Evolutionary conservation across 2,888 invertebrate genomes (phyloP).

Genomic region (Caenorhabditis wallacei): DNA sequence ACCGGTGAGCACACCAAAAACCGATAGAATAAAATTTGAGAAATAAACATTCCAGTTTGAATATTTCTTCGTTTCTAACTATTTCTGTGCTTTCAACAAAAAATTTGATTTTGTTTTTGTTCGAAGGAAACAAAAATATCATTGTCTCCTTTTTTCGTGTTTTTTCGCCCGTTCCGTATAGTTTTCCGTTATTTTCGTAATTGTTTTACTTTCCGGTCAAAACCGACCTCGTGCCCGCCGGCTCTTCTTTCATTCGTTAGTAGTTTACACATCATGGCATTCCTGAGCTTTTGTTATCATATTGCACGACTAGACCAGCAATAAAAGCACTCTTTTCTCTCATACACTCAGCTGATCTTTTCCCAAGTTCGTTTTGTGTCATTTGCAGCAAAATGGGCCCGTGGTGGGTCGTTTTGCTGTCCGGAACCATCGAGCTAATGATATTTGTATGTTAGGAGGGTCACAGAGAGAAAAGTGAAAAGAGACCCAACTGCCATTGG

Average conservation of each 20-base stretch:
- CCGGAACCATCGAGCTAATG: slow-evolving; percentile 36
- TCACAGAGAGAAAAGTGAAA: slow-evolving; percentile 27
- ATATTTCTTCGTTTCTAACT: background rate
- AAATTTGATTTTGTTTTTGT: background rate
- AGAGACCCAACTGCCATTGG: slow-evolving; percentile 36
- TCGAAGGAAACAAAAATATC: background rate
- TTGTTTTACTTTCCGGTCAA: slow-evolving; percentile 8
- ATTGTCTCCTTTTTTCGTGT: background rate
- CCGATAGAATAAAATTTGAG: slow-evolving; percentile 21
- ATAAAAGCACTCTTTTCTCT: slow-evolving; percentile 6
- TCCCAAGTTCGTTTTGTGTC: slow-evolving; percentile 19
- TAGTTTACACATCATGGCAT: slow-evolving; percentile 29
- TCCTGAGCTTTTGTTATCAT: slow-evolving; percentile 22
- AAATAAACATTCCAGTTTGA: slow-evolving; percentile 14
- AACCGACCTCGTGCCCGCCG: slow-evolving; percentile 6
- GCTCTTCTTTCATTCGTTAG: slow-evolving; percentile 4
- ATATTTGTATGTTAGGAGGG: slow-evolving; percentile 39
- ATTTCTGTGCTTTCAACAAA: background rate
- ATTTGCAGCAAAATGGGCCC: slow-evolving; percentile 10
- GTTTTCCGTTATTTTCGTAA: background rate
- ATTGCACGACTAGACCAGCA: background rate
- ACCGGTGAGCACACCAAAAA: background rate
- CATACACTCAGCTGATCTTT: slow-evolving; percentile 26
- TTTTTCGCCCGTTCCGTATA: no score
- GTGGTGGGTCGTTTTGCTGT: slow-evolving; percentile 7